Base-by-base conservation (phyloP, 2,113 vertebrate species). In the Pholis gunnellus region DNA sequence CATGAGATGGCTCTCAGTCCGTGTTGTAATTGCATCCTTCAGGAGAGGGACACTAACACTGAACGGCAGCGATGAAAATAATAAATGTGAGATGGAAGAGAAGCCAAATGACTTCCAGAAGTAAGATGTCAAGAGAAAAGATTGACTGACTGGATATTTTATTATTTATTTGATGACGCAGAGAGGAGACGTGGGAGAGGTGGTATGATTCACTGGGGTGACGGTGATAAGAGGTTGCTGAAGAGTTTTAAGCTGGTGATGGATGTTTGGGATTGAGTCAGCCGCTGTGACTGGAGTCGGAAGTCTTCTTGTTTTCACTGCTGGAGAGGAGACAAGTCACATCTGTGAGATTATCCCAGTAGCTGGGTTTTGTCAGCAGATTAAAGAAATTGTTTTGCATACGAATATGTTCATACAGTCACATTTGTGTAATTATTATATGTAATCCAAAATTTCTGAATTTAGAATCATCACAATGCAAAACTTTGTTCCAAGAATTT, bases 121-220 rank as follows among this genome's bases (percentile, higher is more conserved):
- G 46, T n/a, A 52, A 74, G 54, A 78, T 56, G 65, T 44, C 54
- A 46, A 75, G 27, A 48, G 7, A 48, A 82, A 63, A 78, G 50
- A 81, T 34, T 86, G 81, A 83, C 65, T 76, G 85, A 74, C 64
- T 81, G 77, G 38, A 67, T 76, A 54, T 44, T 71, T 34, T 27
- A 66, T 76, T 63, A 79, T 75, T 69, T 59, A 60, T 87, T 64
- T 82, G 72, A 72, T 86, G 87, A 89, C 84, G 79, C 80, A 84
- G 75, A 71, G 60, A 83, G 74, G 78, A 89, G 78, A 81, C 77
- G 92, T 91, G 92, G 92, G 89, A 81, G 89, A 84, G 80, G 79
- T 70, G 88, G 59, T 54, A 78, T 90, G 85, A 92, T 69, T 93
- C 91, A 93, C 66, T 5, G 77, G 63, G 38, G 59, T 64, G 61